Base-by-base conservation (phyloP, 1,140 invertebrate species). In the Drosophila melanogaster region DNA sequence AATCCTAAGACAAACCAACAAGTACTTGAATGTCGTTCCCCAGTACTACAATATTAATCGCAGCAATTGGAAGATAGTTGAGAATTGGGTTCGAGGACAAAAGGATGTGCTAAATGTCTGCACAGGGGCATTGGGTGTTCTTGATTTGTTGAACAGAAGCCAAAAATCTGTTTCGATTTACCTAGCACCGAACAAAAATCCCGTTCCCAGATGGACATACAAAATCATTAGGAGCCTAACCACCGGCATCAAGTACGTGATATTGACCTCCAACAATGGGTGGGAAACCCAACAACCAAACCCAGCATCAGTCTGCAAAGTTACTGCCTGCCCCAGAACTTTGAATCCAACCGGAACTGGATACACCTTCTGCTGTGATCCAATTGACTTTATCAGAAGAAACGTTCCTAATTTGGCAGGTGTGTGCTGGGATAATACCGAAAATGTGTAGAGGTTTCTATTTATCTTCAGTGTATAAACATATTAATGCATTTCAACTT, bases 301-400 rank as follows among this genome's bases (percentile, higher is more conserved):
- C 8, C n/a, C 46, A 15, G 3, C n/a, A 10, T 15, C 46, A 4
- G 14, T 49, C n/a, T 49, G 24, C 1, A 5, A 6, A 10, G 46
- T 10, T n/a, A n/a, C 26, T 2, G 0, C 46, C 7, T 49, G 46
- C 24, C 46, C 46, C 24, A 3, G 7, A 26, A 15, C 24, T 11
- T 49, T 49, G 4, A n/a, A 15, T 15, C 7, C 7, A 30, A 49
- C 2, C 1, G 46, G 7, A 1, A 10, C 8, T 10, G 44, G 44
- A 38, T 60, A 11, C 10, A 56, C 58, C 8, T 60, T 56, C 8
- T 60, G 58, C 50, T 56, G 58, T 15, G 58, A 60, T 38, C 58
- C 58, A 19, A 15, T 0, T 2, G 14, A 40, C 3, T 56, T 60
- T 19, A 56, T 60, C 4, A 14, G 4, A 0, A 8, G 11, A 1